Evolutionary conservation across 2,797 vertebrate genomes (phyloP), one percentile per base, ranked within the genome.

Genomic region (Rachycentron canadum): DNA sequence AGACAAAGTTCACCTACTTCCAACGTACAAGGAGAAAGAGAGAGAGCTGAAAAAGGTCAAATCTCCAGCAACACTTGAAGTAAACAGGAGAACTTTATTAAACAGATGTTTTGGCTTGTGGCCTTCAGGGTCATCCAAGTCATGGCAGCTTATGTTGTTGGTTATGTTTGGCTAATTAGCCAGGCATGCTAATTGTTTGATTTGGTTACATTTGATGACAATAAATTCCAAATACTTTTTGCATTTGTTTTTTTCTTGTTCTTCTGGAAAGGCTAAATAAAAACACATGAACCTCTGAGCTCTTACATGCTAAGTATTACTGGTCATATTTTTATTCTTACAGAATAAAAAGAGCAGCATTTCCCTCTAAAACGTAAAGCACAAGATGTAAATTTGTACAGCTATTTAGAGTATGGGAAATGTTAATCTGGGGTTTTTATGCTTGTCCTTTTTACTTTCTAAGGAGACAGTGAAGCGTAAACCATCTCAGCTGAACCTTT

Each of bases 401-500:
- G 56, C 34, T 61, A 50, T 64, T 69, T 63, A 41, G 21, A 50
- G 34, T 34, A 19, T 45, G 64, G 56, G 41, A 69, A 61, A 60
- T 38, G 16, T 32, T 43, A 41, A 66, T 74, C 47, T 10, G 16
- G 28, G 57, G 26, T 2, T 47, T 69, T 10, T 2, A 50, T 57
- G 25, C 1, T 56, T 34, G 4, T 21, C 28, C 52, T 17, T n/a
- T 0, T 43, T 17, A 47, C n/a, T 25, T 7, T 73, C 34, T 36
- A 14, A 26, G 65, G 14, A 59, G 58, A 56, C 34, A n/a, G 25
- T 7, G 14, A 38, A 38, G 57, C 16, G 1, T 69, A 45, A 65
- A 41, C 72, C 23, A 3, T 57, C 58, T 69, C 41, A 56, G 61
- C 14, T 55, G n/a, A 63, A 68, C 17, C 34, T 21, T 85, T 63